Conservation (phyloP, 2,113 vertebrate genomes). For the Pelobates fuscus region DNA sequence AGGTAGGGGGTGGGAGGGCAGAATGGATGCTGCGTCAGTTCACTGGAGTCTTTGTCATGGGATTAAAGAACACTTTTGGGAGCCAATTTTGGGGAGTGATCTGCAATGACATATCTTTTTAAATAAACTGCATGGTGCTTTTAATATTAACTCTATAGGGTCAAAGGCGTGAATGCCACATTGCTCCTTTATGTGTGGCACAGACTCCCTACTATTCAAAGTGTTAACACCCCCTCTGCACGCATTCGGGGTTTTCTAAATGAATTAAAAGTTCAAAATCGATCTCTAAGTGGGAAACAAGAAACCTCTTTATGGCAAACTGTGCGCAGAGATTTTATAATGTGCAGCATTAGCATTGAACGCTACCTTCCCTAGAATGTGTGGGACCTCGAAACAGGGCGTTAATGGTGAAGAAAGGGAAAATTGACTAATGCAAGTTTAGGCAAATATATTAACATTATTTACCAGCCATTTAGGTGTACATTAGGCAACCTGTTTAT, state of each 20-base stretch:
- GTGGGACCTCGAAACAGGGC: too few relatives aligned
- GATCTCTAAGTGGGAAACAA: background rate
- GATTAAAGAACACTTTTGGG: slow-evolving; percentile 58
- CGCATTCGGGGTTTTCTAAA: background rate
- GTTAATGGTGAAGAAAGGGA: too few relatives aligned
- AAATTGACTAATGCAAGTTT: too few relatives aligned
- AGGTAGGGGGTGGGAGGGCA: slow-evolving; percentile 51
- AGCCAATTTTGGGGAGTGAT: slow-evolving; percentile 29
- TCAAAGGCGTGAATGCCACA: background rate
- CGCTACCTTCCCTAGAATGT: too few relatives aligned
- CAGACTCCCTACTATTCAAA: background rate
- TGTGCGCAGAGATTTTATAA: too few relatives aligned
- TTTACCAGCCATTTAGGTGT: too few relatives aligned
- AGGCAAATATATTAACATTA: too few relatives aligned
- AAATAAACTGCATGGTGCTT: slow-evolving; percentile 17
- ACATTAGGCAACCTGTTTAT: too few relatives aligned
- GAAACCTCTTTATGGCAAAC: too few relatives aligned
- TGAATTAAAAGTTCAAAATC: background rate
- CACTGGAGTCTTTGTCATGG: slow-evolving; percentile 54
- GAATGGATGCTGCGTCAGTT: slow-evolving; percentile 20
- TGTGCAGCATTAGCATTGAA: too few relatives aligned
- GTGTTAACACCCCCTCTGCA: background rate
- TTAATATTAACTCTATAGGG: slow-evolving; percentile 17
- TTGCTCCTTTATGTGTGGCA: background rate
- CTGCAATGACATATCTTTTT: slow-evolving; percentile 31